Evolutionary conservation across 2,888 invertebrate species (phyloP).

Genomic region (Nycteola revayana): DNA sequence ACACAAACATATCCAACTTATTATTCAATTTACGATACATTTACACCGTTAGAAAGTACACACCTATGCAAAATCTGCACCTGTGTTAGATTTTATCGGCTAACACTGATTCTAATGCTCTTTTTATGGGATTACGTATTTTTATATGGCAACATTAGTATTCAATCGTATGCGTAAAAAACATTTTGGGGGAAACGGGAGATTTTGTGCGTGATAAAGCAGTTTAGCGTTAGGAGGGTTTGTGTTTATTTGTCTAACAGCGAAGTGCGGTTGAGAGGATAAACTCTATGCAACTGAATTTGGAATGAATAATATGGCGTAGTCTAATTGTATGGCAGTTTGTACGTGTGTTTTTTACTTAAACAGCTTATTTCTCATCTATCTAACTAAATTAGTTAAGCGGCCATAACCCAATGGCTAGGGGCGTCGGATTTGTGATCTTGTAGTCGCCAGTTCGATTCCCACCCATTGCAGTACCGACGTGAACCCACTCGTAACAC

Average conservation of each 20-base stretch:
- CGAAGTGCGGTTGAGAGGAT: too few relatives aligned
- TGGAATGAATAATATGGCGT: too few relatives aligned
- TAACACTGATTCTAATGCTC: constrained; percentile 39
- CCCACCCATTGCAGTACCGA: too few relatives aligned
- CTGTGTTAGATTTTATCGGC: constrained; percentile 40
- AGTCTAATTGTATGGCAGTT: too few relatives aligned
- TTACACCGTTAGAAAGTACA: neutral
- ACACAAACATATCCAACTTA: neutral
- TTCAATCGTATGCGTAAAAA: constrained; percentile 14
- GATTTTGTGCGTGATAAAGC: constrained; percentile 23
- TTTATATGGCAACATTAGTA: constrained; percentile 5
- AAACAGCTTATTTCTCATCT: too few relatives aligned
- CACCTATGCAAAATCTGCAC: constrained; percentile 47
- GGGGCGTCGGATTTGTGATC: too few relatives aligned
- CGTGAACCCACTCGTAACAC: too few relatives aligned
- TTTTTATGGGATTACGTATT: constrained; percentile 30
- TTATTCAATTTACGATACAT: constrained; percentile 1
- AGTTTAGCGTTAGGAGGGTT: constrained; percentile 7
- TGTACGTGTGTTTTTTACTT: too few relatives aligned
- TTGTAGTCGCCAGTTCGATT: too few relatives aligned
- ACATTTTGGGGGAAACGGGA: constrained; percentile 25
- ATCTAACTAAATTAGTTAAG: too few relatives aligned
- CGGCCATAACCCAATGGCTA: too few relatives aligned
- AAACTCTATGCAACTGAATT: too few relatives aligned
- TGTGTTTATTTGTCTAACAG: neutral